A percentile compares a stretch with the other conserved stretches of the same genome.
phyloP scores from a whole-genome alignment of 2,888 invertebrate species.

The Prenolepis imparis region DNA sequence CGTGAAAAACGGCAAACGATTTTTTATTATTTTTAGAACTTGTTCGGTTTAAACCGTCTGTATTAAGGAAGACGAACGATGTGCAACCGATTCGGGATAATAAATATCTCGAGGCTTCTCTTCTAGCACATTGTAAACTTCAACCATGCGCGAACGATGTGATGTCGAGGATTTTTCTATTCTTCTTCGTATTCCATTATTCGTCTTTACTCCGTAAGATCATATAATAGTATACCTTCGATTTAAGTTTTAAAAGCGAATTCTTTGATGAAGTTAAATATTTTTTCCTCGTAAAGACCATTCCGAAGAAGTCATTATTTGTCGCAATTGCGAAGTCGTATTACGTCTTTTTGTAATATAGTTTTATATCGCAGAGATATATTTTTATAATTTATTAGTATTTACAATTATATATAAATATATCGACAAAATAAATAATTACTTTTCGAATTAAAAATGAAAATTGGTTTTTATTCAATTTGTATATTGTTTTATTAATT shows the following conservation, averaged over 20 bases:
- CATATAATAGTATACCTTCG: neutral
- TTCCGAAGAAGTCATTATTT: neutral
- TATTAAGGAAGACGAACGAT: constrained; percentile 43
- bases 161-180: neutral
- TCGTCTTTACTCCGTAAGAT: neutral
- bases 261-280: neutral
- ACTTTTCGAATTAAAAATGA: neutral
- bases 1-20: constrained; percentile 4
- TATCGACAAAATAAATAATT: neutral
- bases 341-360: neutral
- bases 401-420: neutral
- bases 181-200: neutral
- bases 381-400: neutral
- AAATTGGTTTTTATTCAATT: neutral
- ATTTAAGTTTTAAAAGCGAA: neutral
- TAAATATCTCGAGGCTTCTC: constrained; percentile 5
- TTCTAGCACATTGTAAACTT: neutral
- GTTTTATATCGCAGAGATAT: neutral
- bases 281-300: neutral
- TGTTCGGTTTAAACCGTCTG: neutral
- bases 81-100: constrained; percentile 18
- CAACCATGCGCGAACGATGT: neutral
- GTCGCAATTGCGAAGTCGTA: neutral
- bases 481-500: neutral
- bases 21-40: constrained; percentile 36